Evolutionary conservation across 2,888 invertebrate genomes (phyloP).

Genomic region (Eupithecia subfuscata): DNA sequence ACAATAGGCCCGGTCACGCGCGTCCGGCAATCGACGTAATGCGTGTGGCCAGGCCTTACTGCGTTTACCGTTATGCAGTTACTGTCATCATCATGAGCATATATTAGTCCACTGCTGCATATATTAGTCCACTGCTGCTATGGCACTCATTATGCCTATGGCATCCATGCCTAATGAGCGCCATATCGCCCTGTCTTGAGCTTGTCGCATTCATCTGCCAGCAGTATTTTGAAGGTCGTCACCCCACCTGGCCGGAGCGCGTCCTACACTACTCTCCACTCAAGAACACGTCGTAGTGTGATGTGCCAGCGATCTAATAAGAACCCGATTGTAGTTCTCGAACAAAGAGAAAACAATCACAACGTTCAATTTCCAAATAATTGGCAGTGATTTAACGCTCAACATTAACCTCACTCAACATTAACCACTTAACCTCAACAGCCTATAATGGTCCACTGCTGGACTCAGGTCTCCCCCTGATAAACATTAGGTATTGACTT

Average conservation of each 20-base stretch:
- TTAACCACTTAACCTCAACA: no score
- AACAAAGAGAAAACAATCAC: no score
- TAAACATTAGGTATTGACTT: no score
- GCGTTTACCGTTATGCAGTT: background rate
- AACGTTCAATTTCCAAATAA: no score
- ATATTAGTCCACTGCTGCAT: background rate
- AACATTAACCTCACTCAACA: no score
- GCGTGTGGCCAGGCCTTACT: conserved; percentile 17
- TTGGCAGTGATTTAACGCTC: no score
- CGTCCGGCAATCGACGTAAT: conserved; percentile 19
- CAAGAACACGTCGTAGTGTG: background rate
- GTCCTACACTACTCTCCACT: background rate
- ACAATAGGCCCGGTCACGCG: conserved; percentile 25
- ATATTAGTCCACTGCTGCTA: background rate
- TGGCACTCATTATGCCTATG: no score
- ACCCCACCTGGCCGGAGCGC: background rate
- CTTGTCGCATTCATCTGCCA: background rate
- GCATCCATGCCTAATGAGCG: background rate
- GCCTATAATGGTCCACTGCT: no score
- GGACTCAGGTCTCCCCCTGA: no score
- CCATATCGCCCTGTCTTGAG: background rate
- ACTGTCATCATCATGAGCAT: background rate
- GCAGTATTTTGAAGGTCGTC: background rate
- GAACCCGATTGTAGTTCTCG: no score
- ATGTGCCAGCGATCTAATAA: no score